These are phyloP conservation scores for Amiota mariae DNA, from an alignment of 2,888 invertebrate species.

Conservation along the genomic window DNA sequence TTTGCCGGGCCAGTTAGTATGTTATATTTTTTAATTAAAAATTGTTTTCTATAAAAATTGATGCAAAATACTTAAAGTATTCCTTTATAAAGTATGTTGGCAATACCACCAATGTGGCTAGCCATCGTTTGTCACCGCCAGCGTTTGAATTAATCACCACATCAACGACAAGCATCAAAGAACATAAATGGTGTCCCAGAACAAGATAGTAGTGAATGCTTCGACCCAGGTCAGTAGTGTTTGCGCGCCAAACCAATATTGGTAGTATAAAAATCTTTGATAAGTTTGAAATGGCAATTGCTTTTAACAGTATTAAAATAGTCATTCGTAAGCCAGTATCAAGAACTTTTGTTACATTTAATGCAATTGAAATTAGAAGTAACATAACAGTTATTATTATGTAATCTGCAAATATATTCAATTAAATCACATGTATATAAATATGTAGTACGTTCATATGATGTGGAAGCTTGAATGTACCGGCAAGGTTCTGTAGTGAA, in stretches of 20 bases:
- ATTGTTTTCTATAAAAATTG: constrained; percentile 53
- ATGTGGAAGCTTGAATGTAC: constrained; percentile 43
- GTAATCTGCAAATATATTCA: constrained; percentile 54
- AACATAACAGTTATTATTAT: constrained; percentile 56
- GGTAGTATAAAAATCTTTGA: constrained; percentile 78
- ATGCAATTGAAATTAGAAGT: constrained; percentile 45
- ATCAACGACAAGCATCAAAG: constrained; percentile 79
- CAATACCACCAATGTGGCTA: constrained; percentile 57
- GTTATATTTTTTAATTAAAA: constrained; percentile 39
- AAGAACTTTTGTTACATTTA: constrained; percentile 38
- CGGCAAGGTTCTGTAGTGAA: constrained; percentile 74
- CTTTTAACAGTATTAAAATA: constrained; percentile 74
- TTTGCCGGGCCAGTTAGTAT: too few relatives aligned
- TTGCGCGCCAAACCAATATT: constrained; percentile 78
- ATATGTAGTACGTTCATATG: neutral
- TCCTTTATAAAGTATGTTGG: constrained; percentile 63
- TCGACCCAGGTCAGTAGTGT: constrained; percentile 70
- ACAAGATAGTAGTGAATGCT: constrained; percentile 77
- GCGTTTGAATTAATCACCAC: constrained; percentile 57
- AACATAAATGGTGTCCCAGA: constrained; percentile 78
- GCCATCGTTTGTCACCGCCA: constrained; percentile 46
- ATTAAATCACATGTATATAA: neutral
- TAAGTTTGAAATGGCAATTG: constrained; percentile 78
- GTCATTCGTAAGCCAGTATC: constrained; percentile 44
- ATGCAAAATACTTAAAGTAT: constrained; percentile 54